Evolutionary conservation across 2,797 vertebrate genomes (phyloP).

Genomic region (Atherinosoma microstoma): DNA sequence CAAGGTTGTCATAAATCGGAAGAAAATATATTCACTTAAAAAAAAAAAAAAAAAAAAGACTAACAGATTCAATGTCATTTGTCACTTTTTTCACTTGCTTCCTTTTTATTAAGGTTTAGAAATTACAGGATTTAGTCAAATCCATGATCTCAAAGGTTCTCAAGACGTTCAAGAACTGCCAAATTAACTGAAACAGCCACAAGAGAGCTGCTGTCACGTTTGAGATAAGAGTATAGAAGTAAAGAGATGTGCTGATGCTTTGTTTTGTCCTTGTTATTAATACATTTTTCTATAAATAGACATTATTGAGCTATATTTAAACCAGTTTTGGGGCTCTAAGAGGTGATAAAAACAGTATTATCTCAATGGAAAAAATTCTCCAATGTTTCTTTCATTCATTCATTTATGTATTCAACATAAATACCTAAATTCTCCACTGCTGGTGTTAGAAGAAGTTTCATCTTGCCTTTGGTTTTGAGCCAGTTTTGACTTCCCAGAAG

Average conservation of each 20-base stretch:
- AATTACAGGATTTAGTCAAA: neutral
- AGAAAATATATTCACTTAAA: neutral
- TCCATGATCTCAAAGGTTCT: neutral
- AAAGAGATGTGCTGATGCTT: slow-evolving; percentile 15
- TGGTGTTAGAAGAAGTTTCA: neutral
- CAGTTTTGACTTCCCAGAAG: neutral
- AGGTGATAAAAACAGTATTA: neutral
- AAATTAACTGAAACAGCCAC: slow-evolving; percentile 13
- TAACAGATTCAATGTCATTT: slow-evolving; percentile 3
- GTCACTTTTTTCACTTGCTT: slow-evolving; percentile 7
- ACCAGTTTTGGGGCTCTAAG: slow-evolving; percentile 1
- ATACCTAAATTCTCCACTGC: neutral
- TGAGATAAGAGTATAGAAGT: slow-evolving; percentile 4
- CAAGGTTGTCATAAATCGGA: neutral
- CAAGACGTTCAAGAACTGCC: neutral
- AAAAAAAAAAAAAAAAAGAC: slow-evolving; percentile 3
- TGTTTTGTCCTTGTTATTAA: slow-evolving; percentile 15
- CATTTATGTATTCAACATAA: slow-evolving; percentile 22
- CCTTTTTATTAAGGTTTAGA: neutral
- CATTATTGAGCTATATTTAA: slow-evolving; percentile 16
- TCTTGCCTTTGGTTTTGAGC: neutral
- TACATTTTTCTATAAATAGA: slow-evolving; percentile 34
- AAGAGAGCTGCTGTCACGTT: neutral
- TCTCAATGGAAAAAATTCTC: neutral
- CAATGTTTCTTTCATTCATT: slow-evolving; percentile 17